Conservation (phyloP, 2,797 vertebrate species). For the Parotocinclus haroldoi region DNA sequence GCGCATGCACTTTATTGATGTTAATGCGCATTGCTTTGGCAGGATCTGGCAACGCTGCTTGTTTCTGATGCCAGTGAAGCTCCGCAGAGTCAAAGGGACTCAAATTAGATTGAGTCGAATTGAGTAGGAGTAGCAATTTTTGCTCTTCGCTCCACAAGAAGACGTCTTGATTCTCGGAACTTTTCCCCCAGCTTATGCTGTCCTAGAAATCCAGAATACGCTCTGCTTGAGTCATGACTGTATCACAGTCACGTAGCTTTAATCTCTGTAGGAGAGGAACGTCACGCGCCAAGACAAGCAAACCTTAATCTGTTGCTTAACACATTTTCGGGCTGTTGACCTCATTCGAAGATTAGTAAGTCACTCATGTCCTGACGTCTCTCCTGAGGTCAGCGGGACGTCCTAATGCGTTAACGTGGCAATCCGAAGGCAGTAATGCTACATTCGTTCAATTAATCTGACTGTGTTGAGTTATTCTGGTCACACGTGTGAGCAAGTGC, state of each 20-base stretch:
- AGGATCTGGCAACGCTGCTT: background rate
- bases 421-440: too few species aligned
- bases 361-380: background rate
- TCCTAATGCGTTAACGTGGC: conserved; percentile 5
- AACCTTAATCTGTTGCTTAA: background rate
- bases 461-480: too few species aligned
- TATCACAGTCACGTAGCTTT: conserved; percentile 1
- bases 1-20: conserved; percentile 11
- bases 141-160: background rate
- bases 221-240: background rate
- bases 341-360: background rate
- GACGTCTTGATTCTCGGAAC: background rate
- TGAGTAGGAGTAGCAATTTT: background rate
- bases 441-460: too few species aligned
- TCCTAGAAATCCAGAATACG: background rate
- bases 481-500: too few species aligned
- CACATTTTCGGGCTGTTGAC: background rate
- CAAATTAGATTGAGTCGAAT: conserved; percentile 4
- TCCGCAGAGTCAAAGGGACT: conserved; percentile 2
- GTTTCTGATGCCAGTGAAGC: conserved; percentile 4
- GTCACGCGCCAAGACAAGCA: background rate
- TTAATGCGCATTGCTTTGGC: conserved; percentile 12
- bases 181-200: background rate
- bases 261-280: conserved; percentile 10
- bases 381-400: background rate